Conservation (phyloP, 2,888 invertebrate species). For the Amphipyra tragopoginis region DNA sequence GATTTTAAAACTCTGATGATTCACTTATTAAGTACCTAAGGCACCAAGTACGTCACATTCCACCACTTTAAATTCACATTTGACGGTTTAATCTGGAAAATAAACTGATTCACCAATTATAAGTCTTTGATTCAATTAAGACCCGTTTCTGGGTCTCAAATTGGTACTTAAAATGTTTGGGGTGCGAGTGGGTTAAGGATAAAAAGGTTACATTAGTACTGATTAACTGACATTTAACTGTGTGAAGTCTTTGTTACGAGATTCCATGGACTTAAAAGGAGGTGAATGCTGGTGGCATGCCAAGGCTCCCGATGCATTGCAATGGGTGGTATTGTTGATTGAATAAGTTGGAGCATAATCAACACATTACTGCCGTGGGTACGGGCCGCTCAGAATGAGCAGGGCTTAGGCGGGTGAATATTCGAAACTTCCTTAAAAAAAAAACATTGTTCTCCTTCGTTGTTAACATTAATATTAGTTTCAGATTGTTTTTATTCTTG, state of each 20-base stretch:
- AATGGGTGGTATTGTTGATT: too few species aligned
- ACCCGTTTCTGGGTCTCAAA: conserved; percentile 40
- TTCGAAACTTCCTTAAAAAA: too few species aligned
- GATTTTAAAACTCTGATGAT: conserved; percentile 4
- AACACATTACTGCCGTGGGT: too few species aligned
- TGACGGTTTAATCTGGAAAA: conserved; percentile 42
- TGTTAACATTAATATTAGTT: too few species aligned
- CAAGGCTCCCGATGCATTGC: too few species aligned
- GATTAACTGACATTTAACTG: conserved; percentile 21
- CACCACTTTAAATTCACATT: conserved; percentile 14
- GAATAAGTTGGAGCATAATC: too few species aligned
- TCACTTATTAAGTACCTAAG: conserved; percentile 2
- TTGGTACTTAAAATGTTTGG: conserved; percentile 48
- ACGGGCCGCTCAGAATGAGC: too few species aligned
- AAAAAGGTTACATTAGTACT: conserved; percentile 38
- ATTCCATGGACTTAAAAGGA: background rate
- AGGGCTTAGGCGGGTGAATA: too few species aligned
- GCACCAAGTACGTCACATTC: conserved; percentile 12
- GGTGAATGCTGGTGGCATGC: background rate
- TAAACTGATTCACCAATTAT: conserved; percentile 56
- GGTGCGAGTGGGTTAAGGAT: conserved; percentile 40
- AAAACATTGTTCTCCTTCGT: too few species aligned
- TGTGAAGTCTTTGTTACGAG: conserved; percentile 15
- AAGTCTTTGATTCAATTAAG: conserved; percentile 52
- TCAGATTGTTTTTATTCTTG: too few species aligned